Conservation (phyloP, 2,888 invertebrate genomes). For the Drosophila bunnanda region DNA sequence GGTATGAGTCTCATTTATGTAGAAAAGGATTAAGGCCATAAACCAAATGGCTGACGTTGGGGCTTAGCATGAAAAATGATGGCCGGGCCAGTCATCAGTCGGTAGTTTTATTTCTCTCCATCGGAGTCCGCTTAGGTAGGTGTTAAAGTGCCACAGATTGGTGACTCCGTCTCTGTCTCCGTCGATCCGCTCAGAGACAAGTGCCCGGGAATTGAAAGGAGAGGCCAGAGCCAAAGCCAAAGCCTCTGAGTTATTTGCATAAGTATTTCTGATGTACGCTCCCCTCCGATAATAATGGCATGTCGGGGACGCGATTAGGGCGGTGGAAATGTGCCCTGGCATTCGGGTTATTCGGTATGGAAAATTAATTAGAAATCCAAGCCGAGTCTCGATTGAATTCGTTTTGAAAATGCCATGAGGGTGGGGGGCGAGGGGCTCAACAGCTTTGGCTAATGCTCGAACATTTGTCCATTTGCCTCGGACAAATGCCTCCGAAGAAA, state of each 20-base stretch:
- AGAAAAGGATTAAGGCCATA: slow-evolving; percentile 80
- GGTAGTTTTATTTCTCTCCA: slow-evolving; percentile 42
- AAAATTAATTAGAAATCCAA: slow-evolving; percentile 41
- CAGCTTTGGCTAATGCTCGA: slow-evolving; percentile 61
- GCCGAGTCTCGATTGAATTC: slow-evolving; percentile 2
- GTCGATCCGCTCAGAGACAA: slow-evolving; percentile 23
- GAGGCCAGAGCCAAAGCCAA: slow-evolving; percentile 22
- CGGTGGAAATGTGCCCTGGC: slow-evolving; percentile 33
- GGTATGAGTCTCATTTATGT: slow-evolving; percentile 72
- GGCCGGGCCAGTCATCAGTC: slow-evolving; percentile 68
- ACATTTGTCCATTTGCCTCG: slow-evolving; percentile 67
- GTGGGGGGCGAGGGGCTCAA: neutral
- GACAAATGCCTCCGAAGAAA: slow-evolving; percentile 29
- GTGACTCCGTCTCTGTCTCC: slow-evolving; percentile 38
- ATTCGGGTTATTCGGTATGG: slow-evolving; percentile 37
- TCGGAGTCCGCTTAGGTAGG: slow-evolving; percentile 68
- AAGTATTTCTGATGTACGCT: slow-evolving; percentile 41
- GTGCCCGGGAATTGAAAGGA: slow-evolving; percentile 32
- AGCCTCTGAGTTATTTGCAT: slow-evolving; percentile 73
- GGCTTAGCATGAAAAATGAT: slow-evolving; percentile 81
- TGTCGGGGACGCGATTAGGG: slow-evolving; percentile 59
- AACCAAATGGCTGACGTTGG: slow-evolving; percentile 80
- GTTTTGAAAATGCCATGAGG: neutral
- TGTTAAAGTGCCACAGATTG: slow-evolving; percentile 75
- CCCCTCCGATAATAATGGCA: slow-evolving; percentile 56